Conservation (phyloP, 64 coral and sea anemone species). For the Trachythela sp. region DNA sequence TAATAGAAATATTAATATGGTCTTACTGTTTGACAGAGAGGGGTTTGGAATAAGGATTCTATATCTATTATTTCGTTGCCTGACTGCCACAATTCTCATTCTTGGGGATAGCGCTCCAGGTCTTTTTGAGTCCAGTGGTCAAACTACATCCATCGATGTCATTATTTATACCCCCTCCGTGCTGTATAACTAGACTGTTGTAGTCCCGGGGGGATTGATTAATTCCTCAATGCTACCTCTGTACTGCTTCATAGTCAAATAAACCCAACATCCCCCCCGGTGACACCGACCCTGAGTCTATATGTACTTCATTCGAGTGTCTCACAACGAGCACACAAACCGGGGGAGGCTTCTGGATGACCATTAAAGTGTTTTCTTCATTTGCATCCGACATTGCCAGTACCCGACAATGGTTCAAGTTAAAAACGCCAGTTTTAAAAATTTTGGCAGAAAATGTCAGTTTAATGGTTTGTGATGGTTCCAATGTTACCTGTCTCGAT, state of each 20-base stretch:
- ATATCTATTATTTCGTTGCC: too few species aligned
- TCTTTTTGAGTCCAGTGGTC: too few species aligned
- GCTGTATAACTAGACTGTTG: too few species aligned
- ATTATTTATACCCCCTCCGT: too few species aligned
- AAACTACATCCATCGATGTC: too few species aligned
- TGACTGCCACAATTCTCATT: too few species aligned
- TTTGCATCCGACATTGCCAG: slow-evolving; percentile 39
- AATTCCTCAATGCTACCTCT: neutral
- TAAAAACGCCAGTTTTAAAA: slow-evolving; percentile 60
- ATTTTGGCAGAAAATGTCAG: slow-evolving; percentile 50
- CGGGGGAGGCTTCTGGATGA: slow-evolving; percentile 57
- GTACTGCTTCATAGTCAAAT: neutral
- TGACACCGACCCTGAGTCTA: neutral
- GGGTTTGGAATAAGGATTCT: too few species aligned
- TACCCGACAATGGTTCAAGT: slow-evolving; percentile 59
- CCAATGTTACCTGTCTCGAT: slow-evolving; percentile 38
- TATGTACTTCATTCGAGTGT: neutral
- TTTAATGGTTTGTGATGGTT: slow-evolving; percentile 21
- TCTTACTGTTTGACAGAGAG: too few species aligned
- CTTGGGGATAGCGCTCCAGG: too few species aligned
- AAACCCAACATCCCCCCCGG: neutral
- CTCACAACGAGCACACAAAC: slow-evolving; percentile 50
- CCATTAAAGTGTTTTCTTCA: slow-evolving; percentile 14
- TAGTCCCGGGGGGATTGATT: too few species aligned
- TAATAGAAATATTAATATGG: too few species aligned